A percentile compares a stretch with the other conserved stretches of the same genome.
Evolutionary conservation across 2,888 invertebrate species (phyloP).

Genomic region (Cosmia trapezina): DNA sequence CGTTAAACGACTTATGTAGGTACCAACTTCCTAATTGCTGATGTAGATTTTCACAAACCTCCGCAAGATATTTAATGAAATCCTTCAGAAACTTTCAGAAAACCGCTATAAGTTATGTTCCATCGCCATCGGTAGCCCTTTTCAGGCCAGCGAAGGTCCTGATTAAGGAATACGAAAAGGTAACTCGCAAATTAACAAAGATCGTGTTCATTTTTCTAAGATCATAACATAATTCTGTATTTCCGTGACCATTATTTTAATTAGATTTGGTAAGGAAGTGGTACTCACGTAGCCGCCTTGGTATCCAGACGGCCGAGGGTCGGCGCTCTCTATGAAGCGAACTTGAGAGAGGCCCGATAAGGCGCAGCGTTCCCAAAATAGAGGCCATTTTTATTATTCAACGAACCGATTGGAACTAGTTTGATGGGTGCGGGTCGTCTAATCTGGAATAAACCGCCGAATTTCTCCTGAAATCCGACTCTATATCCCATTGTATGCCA

Average conservation of each 20-base stretch:
- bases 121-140: neutral
- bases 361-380: conserved; percentile 86
- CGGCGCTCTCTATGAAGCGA: conserved; percentile 68
- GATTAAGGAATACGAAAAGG: neutral
- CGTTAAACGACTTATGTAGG: neutral
- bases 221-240: conserved; percentile 36
- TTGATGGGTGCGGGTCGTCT: conserved; percentile 80
- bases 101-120: neutral
- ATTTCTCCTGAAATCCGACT: conserved; percentile 71
- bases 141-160: neutral
- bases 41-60: conserved; percentile 1
- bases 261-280: conserved; percentile 50
- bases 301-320: conserved; percentile 65
- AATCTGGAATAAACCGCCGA: conserved; percentile 77
- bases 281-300: conserved; percentile 40
- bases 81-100: neutral
- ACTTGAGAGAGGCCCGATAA: conserved; percentile 79
- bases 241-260: conserved; percentile 52
- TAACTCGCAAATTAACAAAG: conserved; percentile 20
- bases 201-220: conserved; percentile 18
- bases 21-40: conserved; percentile 23
- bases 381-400: conserved; percentile 85
- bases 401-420: conserved; percentile 85
- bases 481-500: conserved; percentile 28
- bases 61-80: neutral